Conservation (phyloP, 1,140 invertebrate species). For the Chlorops oryzae region DNA sequence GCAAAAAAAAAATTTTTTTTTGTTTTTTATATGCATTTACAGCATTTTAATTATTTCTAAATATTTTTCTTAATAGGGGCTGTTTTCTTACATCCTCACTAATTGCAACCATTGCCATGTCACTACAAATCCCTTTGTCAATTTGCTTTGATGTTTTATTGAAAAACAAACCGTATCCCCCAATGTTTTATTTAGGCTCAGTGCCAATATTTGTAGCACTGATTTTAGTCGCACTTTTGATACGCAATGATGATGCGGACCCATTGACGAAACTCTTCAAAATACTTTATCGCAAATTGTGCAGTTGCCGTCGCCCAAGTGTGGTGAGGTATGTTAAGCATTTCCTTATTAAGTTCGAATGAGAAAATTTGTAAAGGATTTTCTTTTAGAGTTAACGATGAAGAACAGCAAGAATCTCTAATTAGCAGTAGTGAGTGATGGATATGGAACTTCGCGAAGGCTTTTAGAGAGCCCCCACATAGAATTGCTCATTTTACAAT, state of each 20-base stretch:
- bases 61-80: constrained; percentile 59
- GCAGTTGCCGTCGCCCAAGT: constrained; percentile 51
- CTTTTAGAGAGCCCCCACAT: too few relatives aligned
- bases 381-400: constrained; percentile 58
- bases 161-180: constrained; percentile 66
- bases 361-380: neutral
- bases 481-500: too few relatives aligned
- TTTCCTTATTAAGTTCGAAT: neutral
- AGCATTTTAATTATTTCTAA: constrained; percentile 28
- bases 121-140: constrained; percentile 77
- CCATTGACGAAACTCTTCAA: constrained; percentile 63
- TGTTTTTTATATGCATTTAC: neutral
- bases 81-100: constrained; percentile 85
- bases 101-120: constrained; percentile 75
- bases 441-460: too few relatives aligned
- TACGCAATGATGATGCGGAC: constrained; percentile 82
- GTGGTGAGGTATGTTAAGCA: constrained; percentile 51
- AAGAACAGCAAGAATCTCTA: constrained; percentile 69
- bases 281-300: constrained; percentile 54
- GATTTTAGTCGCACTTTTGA: constrained; percentile 65
- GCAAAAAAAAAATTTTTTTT: constrained; percentile 5
- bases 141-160: constrained; percentile 75
- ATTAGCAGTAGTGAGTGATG: constrained; percentile 53
- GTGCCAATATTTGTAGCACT: constrained; percentile 75
- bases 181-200: constrained; percentile 72